Evolutionary conservation across 2,888 invertebrate species (phyloP), one percentile per base, ranked within the genome.

Genomic region (Dryadula phaetusa): DNA sequence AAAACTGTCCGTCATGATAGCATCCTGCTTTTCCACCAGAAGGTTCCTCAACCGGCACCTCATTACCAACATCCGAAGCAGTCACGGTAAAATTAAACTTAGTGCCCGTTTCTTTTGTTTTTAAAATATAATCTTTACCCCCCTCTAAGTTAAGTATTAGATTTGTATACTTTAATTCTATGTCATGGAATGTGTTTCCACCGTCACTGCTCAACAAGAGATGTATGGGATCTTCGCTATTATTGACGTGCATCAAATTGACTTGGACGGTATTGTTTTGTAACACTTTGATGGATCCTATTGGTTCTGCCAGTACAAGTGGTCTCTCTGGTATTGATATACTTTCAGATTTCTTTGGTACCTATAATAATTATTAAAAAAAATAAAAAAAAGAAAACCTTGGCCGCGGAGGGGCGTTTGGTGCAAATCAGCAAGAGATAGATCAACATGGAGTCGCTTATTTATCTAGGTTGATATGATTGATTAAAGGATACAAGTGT

Each of bases 231-330:
- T 88, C 86, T 42, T 84, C 77, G 8, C 82, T 86, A 28, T 80
- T 79, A 69, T 93, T 93, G 32, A 81, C 64, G 40, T 90, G 88
- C 68, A 88, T 89, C 0, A 93, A 75, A 70, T 90, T 88, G 0
- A 93, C 92, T 83, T 92, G 90, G 0, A 92, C 92, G 1, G 87
- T 88, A 70, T 93, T 92, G 70, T 93, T 93, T 66, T 90, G 88
- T 0, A 93, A 81, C 0, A 92, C 91, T 75, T 85, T 90, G 2
- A 93, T 85, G 16, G 92, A 91, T 1, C 88, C 87, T 32, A 93
- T 92, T 0, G 93, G 92, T 77, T 93, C 93, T 0, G 79, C 64
- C 40, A 88, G 71, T 1, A 87, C 86, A 7, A 90, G 69, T 0
- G 91, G 90, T 58, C 78, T 71, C 14, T 75, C 73, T 20, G 81